Conservation (phyloP, 92 coral and sea anemone genomes). For the Phenganax subtilis region DNA sequence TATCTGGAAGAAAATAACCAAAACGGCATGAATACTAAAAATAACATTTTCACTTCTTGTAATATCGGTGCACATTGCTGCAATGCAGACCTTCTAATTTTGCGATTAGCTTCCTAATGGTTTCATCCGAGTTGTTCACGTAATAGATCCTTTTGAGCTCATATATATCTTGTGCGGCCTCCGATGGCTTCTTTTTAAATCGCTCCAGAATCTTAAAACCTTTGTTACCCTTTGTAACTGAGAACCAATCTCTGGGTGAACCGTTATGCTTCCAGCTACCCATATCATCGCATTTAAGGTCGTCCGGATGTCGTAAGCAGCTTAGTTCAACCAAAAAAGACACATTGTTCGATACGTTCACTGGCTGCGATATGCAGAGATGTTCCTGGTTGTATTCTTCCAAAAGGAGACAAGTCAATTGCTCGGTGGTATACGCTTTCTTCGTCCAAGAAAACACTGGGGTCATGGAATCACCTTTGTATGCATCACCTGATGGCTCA, state of each 20-base stretch:
- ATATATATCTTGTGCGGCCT: neutral
- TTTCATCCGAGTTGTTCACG: constrained; percentile 16
- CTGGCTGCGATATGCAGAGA: constrained; percentile 39
- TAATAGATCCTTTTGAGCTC: constrained; percentile 16
- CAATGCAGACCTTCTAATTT: constrained; percentile 29
- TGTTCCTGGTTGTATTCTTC: constrained; percentile 28
- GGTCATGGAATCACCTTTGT: constrained; percentile 30
- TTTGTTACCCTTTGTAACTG: neutral
- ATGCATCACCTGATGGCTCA: constrained; percentile 11
- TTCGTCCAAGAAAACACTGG: constrained; percentile 37
- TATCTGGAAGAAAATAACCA: constrained; percentile 22
- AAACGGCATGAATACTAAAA: neutral
- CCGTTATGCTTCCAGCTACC: constrained; percentile 50
- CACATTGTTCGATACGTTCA: constrained; percentile 42
- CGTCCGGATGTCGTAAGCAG: constrained; percentile 32
- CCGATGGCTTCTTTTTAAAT: neutral
- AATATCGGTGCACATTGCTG: neutral
- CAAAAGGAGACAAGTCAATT: constrained; percentile 26
- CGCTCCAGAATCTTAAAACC: neutral
- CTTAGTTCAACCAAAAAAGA: constrained; percentile 33
- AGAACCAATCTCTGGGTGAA: constrained; percentile 34
- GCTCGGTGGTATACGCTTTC: constrained; percentile 10
- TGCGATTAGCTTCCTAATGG: constrained; percentile 18
- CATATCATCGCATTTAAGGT: constrained; percentile 48
- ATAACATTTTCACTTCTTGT: neutral